Percentiles rank a stretch among this genome's conserved stretches.
These are phyloP conservation scores for Xiphophorus maculatus DNA, from an alignment of 2,113 vertebrate genomes.

Conservation along the genomic window DNA sequence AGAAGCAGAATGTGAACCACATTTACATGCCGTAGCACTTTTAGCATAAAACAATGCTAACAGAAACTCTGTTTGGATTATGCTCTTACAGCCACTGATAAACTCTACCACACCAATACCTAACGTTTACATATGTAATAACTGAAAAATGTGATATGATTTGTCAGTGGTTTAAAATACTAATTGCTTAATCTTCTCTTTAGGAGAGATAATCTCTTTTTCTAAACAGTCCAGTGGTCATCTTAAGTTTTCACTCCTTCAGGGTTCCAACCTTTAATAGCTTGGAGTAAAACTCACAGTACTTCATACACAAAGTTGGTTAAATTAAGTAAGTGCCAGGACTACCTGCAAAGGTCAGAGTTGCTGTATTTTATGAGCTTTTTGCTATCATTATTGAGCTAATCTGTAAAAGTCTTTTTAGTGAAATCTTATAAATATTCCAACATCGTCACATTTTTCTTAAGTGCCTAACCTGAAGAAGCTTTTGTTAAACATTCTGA, in stretches of 20 bases:
- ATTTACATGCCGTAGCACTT: not conserved
- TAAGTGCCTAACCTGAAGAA: not conserved
- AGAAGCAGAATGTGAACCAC: constrained; percentile 10
- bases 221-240: constrained; percentile 37
- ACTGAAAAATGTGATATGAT: no score
- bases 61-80: no score
- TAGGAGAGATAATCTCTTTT: not conserved
- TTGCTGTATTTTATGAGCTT: not conserved
- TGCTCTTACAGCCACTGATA: no score
- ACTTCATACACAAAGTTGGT: not conserved
- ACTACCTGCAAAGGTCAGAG: not conserved
- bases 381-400: not conserved
- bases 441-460: not conserved
- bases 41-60: no score
- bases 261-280: not conserved
- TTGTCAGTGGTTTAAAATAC: no score
- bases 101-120: no score
- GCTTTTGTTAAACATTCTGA: constrained; percentile 10
- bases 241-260: not conserved
- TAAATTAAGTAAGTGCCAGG: not conserved
- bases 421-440: not conserved
- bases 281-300: not conserved
- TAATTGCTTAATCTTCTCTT: no score
- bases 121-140: no score
- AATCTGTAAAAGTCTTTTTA: not conserved